These are phyloP conservation scores for Eumacrocentrus americanus DNA, from an alignment of 2,888 invertebrate genomes.

Conservation along the genomic window DNA sequence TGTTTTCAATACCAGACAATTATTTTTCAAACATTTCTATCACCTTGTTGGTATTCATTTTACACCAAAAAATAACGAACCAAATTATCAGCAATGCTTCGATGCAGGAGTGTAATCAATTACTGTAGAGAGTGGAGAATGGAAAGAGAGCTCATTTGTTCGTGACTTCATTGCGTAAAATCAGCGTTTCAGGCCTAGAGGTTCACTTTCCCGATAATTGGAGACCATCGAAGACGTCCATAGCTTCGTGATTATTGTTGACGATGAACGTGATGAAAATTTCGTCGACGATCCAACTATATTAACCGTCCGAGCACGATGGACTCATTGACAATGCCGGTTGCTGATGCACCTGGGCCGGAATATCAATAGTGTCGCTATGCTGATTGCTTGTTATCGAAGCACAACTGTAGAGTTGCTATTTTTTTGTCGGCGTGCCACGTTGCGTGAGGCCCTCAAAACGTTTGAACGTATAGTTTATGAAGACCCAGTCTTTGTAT, in stretches of 20 bases:
- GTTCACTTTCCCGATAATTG: neutral
- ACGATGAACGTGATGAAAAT: too few relatives aligned
- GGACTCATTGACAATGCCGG: conserved; percentile 39
- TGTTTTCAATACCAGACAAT: neutral
- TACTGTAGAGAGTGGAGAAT: conserved; percentile 3
- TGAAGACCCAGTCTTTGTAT: conserved; percentile 99
- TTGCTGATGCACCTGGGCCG: conserved; percentile 56
- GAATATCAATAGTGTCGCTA: conserved; percentile 49
- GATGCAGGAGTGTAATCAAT: neutral
- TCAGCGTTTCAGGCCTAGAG: conserved; percentile 20
- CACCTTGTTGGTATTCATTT: too few relatives aligned
- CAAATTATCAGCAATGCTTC: neutral
- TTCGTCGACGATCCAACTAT: too few relatives aligned
- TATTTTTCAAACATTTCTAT: neutral
- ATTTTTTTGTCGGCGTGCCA: conserved; percentile 82
- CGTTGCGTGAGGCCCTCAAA: conserved; percentile 97
- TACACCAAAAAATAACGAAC: neutral
- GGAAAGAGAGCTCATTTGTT: conserved; percentile 14
- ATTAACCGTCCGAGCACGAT: conserved; percentile 2
- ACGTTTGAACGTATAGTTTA: conserved; percentile 99
- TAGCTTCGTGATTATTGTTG: conserved; percentile 3
- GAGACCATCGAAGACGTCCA: neutral
- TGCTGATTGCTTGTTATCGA: conserved; percentile 48
- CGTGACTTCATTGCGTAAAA: conserved; percentile 1
- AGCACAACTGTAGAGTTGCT: conserved; percentile 55